Conservation (phyloP, 2,113 vertebrate genomes). For the Bubo blakistoni region DNA sequence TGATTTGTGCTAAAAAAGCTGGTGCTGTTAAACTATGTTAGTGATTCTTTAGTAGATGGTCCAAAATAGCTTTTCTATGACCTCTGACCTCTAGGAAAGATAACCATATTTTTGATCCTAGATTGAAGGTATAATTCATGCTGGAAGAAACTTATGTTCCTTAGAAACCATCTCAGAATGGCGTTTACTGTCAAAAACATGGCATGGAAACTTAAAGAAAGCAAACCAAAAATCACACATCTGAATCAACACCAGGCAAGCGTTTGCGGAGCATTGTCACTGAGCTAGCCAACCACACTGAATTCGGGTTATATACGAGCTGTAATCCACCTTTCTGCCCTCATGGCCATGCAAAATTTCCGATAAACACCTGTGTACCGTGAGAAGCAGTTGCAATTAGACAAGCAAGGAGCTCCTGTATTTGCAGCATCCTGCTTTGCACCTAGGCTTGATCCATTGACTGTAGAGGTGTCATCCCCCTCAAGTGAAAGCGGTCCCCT, state of each 20-base stretch:
- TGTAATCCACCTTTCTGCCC: background rate
- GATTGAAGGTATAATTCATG: background rate
- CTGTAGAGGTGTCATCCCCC: fast-evolving
- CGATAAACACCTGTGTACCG: fast-evolving
- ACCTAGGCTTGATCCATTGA: fast-evolving
- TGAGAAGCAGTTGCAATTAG: background rate
- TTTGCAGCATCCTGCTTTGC: background rate
- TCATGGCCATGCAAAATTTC: fast-evolving
- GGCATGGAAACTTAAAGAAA: background rate
- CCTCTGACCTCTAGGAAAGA: background rate
- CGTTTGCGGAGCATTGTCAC: fast-evolving
- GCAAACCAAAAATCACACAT: background rate
- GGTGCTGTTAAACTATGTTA: conserved; percentile 12
- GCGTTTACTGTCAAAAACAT: background rate
- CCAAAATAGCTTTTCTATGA: conserved; percentile 4
- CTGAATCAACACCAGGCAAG: background rate
- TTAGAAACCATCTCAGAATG: background rate
- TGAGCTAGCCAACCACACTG: background rate
- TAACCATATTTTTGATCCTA: background rate
- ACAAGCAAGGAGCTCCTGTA: background rate
- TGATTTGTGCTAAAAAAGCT: conserved; percentile 13
- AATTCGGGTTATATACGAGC: fast-evolving
- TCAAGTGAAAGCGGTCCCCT: fast-evolving
- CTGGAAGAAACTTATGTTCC: background rate
- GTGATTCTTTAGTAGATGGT: background rate